Percentiles rank a stretch among this genome's conserved stretches.
Conservation (phyloP, 2,113 vertebrate species). For the Dermatemys mawii region DNA sequence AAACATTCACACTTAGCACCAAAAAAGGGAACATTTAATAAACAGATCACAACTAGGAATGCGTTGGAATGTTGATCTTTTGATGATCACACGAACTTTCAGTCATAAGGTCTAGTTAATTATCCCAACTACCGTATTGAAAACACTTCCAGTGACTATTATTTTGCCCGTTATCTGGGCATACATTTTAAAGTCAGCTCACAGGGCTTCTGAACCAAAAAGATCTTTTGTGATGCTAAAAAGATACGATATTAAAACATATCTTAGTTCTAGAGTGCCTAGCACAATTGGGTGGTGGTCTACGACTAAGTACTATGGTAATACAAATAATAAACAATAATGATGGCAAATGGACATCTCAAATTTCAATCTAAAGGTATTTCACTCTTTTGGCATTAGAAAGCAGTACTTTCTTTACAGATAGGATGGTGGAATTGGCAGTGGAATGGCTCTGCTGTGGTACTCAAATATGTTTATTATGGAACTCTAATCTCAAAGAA, state of each 20-base stretch:
- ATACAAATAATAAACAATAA: not conserved
- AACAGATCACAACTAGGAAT: constrained; percentile 33
- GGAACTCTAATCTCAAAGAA: not conserved
- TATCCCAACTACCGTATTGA: not conserved
- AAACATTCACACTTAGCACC: constrained; percentile 53
- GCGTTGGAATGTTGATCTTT: constrained; percentile 58
- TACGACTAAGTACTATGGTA: not conserved
- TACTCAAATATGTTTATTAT: not conserved
- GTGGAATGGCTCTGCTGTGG: not conserved
- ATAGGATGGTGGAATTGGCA: not conserved
- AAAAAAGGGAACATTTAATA: constrained; percentile 69
- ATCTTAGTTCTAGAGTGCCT: not conserved
- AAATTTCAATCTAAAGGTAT: not conserved
- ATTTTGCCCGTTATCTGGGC: not conserved
- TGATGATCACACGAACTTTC: constrained; percentile 40
- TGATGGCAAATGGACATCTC: not conserved
- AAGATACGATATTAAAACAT: not conserved
- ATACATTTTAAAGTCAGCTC: constrained; percentile 11
- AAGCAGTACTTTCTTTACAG: not conserved
- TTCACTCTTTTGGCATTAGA: not conserved
- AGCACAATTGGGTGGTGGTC: not conserved
- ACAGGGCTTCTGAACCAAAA: constrained; percentile 4
- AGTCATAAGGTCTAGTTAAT: constrained; percentile 52
- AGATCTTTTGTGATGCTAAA: not conserved
- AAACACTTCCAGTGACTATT: constrained; percentile 29